Base-by-base conservation (phyloP, 2,797 vertebrate genomes). In the Platyrinchus mystaceus region DNA sequence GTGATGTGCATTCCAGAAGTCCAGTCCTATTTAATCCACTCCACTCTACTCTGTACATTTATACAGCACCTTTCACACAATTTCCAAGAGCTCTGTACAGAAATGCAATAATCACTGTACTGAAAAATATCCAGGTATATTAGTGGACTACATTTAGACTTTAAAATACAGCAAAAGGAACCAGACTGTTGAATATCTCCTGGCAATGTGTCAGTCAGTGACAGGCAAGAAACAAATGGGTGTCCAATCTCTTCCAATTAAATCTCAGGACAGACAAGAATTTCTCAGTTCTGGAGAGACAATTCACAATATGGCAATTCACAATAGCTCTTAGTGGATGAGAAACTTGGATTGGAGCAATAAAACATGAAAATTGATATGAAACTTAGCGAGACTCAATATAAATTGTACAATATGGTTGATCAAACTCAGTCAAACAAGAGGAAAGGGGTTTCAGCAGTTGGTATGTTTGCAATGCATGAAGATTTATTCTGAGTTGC, bases 1-100 rank as follows among this genome's bases (percentile, higher is more conserved):
- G 70, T 94, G 87, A 96, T 90, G 84, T 88, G 90, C 82, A 94
- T 94, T 97, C 95, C 96, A 94, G 95, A 95, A 97, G 97, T 96
- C 75, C 89, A 89, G 84, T 87, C 47, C 55, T 63, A 87, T 90
- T 96, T 94, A 90, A 95, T 95, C 94, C 73, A 79, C 34, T 90
- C 87, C 60, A 62, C 58, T 95, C 55, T 91, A 84, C 94, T 96
- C 93, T 94, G 76, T 92, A 58, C 92, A 91, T 96, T 94, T 94
- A 87, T 86, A 89, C 79, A 84, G 63, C 50, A 89, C 83, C 89
- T 88, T 77, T 75, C 60, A 94, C 49, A 92, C 66, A 71, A 34
- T 94, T 94, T 97, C 96, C 16, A 1, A 96, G 52, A 94, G 68
- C 53, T 84, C 87, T 68, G 49, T 62, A 80, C 23, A 85, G 59